Evolutionary conservation across 2,888 invertebrate genomes (phyloP).

Genomic region (Carcina quercana): DNA sequence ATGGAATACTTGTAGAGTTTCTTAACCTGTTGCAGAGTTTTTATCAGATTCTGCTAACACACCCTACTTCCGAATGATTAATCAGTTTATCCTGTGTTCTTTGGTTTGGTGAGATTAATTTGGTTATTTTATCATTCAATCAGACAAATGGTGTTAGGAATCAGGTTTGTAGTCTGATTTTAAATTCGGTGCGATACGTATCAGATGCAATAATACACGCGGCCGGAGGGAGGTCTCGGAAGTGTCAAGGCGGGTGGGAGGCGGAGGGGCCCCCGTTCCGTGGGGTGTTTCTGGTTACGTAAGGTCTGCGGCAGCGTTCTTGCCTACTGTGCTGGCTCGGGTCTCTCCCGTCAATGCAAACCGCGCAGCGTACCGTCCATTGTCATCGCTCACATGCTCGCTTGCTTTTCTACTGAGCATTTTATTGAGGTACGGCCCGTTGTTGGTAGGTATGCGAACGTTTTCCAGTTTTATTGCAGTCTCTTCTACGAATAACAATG

Average conservation of each 20-base stretch:
- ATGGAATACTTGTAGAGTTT: too few species aligned
- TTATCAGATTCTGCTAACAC: too few species aligned
- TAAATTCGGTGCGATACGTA: constrained; percentile 1
- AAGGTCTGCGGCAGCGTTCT: constrained; percentile 42
- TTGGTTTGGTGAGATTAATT: background rate
- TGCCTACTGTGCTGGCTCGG: constrained; percentile 16
- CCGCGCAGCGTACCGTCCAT: constrained; percentile 25
- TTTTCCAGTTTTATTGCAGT: constrained; percentile 30
- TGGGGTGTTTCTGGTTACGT: constrained; percentile 34
- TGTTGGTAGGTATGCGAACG: constrained; percentile 5
- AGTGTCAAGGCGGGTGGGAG: constrained; percentile 33
- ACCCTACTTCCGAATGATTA: too few species aligned
- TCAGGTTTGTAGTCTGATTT: too few species aligned
- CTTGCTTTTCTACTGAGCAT: constrained; percentile 28
- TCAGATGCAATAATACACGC: constrained; percentile 16
- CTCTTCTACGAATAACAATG: constrained; percentile 8
- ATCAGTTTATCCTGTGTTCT: too few species aligned
- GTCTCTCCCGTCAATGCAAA: constrained; percentile 30
- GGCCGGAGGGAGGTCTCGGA: constrained; percentile 30
- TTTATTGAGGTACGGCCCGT: constrained; percentile 12
- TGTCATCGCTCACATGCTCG: constrained; percentile 39
- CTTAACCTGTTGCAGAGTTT: too few species aligned
- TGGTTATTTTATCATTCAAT: background rate
- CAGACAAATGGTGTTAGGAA: too few species aligned
- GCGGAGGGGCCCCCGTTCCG: constrained; percentile 19